phyloP scores from a whole-genome alignment of 2,797 vertebrate species.

The Spinibarbus caldwelli region DNA sequence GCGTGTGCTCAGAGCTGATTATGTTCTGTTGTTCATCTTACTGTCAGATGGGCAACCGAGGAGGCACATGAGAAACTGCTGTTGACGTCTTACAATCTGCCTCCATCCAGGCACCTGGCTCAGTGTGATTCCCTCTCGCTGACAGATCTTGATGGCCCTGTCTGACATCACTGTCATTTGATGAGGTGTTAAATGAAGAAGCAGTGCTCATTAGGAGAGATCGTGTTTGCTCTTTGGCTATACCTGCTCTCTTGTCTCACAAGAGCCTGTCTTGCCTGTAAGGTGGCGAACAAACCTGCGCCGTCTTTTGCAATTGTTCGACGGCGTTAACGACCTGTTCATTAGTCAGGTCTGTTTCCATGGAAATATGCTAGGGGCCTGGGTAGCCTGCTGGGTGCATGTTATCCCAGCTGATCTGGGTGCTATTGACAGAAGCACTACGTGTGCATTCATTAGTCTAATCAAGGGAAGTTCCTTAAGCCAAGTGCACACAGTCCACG shows the following conservation, averaged over 20 bases:
- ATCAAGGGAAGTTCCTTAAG: constrained; percentile 55
- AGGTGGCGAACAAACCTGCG: neutral
- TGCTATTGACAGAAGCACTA: constrained; percentile 64
- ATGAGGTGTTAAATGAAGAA: constrained; percentile 47
- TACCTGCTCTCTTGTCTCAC: constrained; percentile 2
- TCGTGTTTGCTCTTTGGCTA: constrained; percentile 9
- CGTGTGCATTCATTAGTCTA: constrained; percentile 61
- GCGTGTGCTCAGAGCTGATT: constrained; percentile 15
- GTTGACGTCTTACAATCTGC: constrained; percentile 30
- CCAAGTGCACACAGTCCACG: constrained; percentile 54
- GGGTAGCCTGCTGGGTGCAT: constrained; percentile 39
- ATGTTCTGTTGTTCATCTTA: constrained; percentile 21
- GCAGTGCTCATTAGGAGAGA: constrained; percentile 30
- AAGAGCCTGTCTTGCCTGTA: constrained; percentile 16
- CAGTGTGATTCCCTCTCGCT: constrained; percentile 3
- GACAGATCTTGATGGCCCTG: constrained; percentile 44
- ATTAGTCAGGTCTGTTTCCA: constrained; percentile 72
- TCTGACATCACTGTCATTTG: constrained; percentile 38
- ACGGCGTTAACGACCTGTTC: constrained; percentile 52
- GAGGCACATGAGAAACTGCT: constrained; percentile 26
- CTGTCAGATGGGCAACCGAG: constrained; percentile 28
- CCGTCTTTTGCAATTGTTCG: constrained; percentile 10
- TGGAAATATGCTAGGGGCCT: constrained; percentile 72
- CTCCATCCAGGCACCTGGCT: constrained; percentile 31
- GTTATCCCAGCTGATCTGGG: constrained; percentile 51